A percentile compares a stretch with the other conserved stretches of the same genome.
Evolutionary conservation across 2,888 invertebrate genomes (phyloP).

Genomic region (Hermaeophaga mercurialis): DNA sequence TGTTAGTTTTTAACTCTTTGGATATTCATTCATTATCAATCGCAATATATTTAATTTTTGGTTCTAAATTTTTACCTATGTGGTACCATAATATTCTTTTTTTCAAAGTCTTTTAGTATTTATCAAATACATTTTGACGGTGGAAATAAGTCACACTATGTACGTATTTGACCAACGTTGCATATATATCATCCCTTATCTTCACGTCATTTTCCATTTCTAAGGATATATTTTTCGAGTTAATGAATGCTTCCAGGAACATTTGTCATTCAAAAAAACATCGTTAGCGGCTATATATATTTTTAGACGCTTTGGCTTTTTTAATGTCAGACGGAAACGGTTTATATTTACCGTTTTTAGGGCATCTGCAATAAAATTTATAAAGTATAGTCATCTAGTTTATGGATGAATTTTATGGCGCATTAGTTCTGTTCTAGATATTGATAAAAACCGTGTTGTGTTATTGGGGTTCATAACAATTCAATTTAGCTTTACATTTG

Average conservation of each 20-base stretch:
- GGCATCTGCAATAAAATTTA: conserved; percentile 17
- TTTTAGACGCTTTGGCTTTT: conserved; percentile 13
- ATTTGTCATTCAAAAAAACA: conserved; percentile 37
- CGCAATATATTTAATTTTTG: too few relatives aligned
- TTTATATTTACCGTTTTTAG: conserved; percentile 21
- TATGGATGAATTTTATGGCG: conserved; percentile 7
- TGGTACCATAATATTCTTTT: too few relatives aligned
- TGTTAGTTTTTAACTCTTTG: too few relatives aligned
- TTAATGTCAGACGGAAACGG: conserved; percentile 11
- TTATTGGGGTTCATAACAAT: background rate
- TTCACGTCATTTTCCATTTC: background rate
- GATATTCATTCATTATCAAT: too few relatives aligned
- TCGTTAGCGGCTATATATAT: conserved; percentile 35
- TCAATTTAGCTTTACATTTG: too few relatives aligned
- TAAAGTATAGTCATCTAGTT: background rate
- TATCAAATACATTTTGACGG: too few relatives aligned
- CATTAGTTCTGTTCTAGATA: conserved; percentile 1
- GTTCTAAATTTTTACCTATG: too few relatives aligned
- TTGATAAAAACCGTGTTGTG: background rate
- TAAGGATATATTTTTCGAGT: background rate
- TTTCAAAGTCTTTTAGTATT: too few relatives aligned
- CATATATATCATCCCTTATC: background rate
- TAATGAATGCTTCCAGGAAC: conserved; percentile 10
- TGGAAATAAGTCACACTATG: too few relatives aligned
- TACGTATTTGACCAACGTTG: too few relatives aligned